Evolutionary conservation across 2,888 invertebrate species (phyloP).

Genomic region (Lomographa bimaculata): DNA sequence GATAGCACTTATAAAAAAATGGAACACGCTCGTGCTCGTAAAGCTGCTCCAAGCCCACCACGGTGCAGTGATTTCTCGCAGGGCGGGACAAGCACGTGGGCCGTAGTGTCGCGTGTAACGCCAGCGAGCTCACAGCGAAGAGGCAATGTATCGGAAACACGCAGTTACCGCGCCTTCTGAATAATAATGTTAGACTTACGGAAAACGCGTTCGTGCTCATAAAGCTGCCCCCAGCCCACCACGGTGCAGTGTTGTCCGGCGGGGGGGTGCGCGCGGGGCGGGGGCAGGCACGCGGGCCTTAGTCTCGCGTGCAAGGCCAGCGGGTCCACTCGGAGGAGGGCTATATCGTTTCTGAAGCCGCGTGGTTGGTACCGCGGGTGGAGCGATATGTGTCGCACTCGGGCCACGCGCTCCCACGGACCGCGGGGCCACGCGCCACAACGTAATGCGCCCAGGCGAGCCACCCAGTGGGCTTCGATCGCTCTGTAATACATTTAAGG

Average conservation of each 20-base stretch:
- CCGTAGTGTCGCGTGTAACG: constrained; percentile 76
- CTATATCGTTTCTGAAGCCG: constrained; percentile 91
- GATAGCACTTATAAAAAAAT: too few relatives aligned
- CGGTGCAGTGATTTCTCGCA: constrained; percentile 88
- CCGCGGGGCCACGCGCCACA: constrained; percentile 89
- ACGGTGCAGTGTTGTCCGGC: constrained; percentile 89
- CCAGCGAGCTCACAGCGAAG: constrained; percentile 84
- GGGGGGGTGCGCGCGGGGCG: constrained; percentile 80
- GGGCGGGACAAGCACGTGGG: constrained; percentile 82
- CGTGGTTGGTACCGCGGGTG: constrained; percentile 90
- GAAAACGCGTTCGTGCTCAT: constrained; percentile 90
- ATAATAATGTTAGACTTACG: too few relatives aligned
- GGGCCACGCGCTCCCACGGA: constrained; percentile 88
- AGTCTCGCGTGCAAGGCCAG: constrained; percentile 79
- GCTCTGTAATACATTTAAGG: constrained; percentile 76
- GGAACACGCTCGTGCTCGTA: constrained; percentile 90
- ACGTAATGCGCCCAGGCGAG: constrained; percentile 89
- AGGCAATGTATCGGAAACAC: too few relatives aligned
- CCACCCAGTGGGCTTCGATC: constrained; percentile 90
- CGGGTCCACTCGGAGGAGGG: constrained; percentile 85
- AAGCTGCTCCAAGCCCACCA: constrained; percentile 92
- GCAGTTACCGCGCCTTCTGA: too few relatives aligned
- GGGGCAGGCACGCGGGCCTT: constrained; percentile 81
- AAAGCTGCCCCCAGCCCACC: constrained; percentile 92
- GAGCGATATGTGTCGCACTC: constrained; percentile 85